Conservation (phyloP, 2,888 invertebrate species). For the Digitonthophagus gazella region DNA sequence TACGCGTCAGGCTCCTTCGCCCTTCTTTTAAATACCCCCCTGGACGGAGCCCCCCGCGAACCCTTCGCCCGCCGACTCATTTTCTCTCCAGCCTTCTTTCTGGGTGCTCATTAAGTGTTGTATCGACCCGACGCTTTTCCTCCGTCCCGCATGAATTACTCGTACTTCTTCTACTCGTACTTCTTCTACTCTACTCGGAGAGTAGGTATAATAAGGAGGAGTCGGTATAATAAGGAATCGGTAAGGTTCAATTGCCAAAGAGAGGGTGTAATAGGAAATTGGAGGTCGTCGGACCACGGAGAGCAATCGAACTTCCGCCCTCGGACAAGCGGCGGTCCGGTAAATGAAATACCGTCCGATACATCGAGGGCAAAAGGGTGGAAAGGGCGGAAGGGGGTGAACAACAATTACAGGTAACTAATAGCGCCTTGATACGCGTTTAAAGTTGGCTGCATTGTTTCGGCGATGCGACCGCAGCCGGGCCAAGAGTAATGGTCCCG, state of each 20-base stretch:
- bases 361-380: conserved; percentile 38
- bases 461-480: conserved; percentile 48
- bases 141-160: background rate
- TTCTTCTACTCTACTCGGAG: background rate
- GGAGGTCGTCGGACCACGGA: conserved; percentile 32
- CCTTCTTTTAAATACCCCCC: conserved; percentile 35
- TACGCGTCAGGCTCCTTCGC: conserved; percentile 31
- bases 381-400: conserved; percentile 23
- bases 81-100: conserved; percentile 47
- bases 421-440: conserved; percentile 49
- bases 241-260: too few species aligned
- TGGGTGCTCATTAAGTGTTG: conserved; percentile 49
- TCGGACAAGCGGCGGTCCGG: conserved; percentile 40
- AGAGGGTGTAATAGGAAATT: conserved; percentile 32
- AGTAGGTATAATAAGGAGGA: conserved; percentile 5
- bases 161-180: background rate
- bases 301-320: conserved; percentile 44
- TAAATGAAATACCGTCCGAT: conserved; percentile 47
- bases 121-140: conserved; percentile 40
- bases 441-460: conserved; percentile 53
- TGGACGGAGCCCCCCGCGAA: conserved; percentile 22
- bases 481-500: conserved; percentile 48
- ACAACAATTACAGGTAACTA: conserved; percentile 50
- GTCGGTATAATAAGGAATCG: conserved; percentile 14
- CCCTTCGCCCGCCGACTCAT: conserved; percentile 30